Conservation (phyloP, 1,140 invertebrate species). For the Ditylenchus dipsaci region DNA sequence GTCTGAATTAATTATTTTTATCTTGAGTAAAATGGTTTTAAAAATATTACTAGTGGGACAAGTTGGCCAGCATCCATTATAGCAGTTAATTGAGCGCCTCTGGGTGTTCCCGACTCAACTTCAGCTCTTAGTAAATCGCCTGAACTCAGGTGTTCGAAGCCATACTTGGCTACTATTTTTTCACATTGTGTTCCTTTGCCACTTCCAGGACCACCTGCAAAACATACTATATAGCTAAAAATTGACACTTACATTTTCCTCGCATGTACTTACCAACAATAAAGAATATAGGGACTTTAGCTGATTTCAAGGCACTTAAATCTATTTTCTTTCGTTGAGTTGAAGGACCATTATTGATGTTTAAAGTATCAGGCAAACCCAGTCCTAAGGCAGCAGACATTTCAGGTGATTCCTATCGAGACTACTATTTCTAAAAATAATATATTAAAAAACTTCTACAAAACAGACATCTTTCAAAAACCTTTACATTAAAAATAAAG, state of each 20-base stretch:
- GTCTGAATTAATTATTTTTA: conserved; percentile 63
- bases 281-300: conserved; percentile 61
- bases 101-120: conserved; percentile 74
- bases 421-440: no score
- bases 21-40: conserved; percentile 1
- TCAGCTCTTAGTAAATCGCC: conserved; percentile 89
- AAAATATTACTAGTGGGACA: conserved; percentile 68
- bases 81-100: conserved; percentile 73
- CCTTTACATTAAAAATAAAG: no score
- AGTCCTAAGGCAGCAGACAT: no score
- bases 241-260: no score
- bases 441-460: no score
- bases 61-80: conserved; percentile 84
- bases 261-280: conserved; percentile 52
- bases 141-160: conserved; percentile 91
- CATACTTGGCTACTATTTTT: conserved; percentile 81
- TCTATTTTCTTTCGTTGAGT: background rate
- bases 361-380: no score
- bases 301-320: background rate
- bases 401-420: no score
- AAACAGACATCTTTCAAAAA: no score
- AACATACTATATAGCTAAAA: conserved; percentile 1
- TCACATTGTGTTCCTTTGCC: conserved; percentile 96
- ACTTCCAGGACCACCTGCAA: conserved; percentile 74
- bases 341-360: no score